phyloP scores from a whole-genome alignment of 2,113 vertebrate genomes.

The Myotis lucifugus region DNA sequence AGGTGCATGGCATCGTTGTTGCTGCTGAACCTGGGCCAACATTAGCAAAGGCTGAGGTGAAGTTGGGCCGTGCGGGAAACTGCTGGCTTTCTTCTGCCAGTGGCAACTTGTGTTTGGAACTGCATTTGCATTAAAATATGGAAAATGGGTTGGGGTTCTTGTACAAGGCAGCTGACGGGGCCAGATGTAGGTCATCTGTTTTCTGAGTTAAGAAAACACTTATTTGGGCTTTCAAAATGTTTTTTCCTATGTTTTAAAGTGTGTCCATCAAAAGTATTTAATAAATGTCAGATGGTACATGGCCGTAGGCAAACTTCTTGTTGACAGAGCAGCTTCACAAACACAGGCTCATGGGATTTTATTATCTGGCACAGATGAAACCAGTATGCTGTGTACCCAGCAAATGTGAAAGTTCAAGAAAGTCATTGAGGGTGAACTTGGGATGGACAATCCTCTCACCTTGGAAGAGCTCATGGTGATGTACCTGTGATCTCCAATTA shows the following conservation, averaged over 20 bases:
- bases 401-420: not conserved
- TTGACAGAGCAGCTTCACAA: not conserved
- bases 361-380: not conserved
- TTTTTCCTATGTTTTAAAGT: not conserved
- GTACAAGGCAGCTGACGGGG: not conserved
- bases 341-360: not conserved
- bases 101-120: constrained; percentile 72
- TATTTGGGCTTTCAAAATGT: not conserved
- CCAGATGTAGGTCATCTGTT: constrained; percentile 41
- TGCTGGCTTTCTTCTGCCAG: constrained; percentile 54
- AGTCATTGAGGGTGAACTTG: not conserved
- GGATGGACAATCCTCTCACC: not conserved
- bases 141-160: constrained; percentile 27
- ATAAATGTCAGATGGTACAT: not conserved
- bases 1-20: constrained; percentile 53
- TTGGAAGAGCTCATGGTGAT: not conserved
- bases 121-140: constrained; percentile 69
- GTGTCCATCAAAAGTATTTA: not conserved
- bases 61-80: constrained; percentile 55
- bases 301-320: not conserved
- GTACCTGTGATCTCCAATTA: not conserved
- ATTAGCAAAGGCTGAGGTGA: constrained; percentile 69
- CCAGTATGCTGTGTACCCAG: not conserved
- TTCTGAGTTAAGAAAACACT: not conserved
- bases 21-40: constrained; percentile 64